Evolutionary conservation across 2,113 vertebrate genomes (phyloP), one percentile per base, ranked within the genome.

Genomic region (Chloroceryle aenea): DNA sequence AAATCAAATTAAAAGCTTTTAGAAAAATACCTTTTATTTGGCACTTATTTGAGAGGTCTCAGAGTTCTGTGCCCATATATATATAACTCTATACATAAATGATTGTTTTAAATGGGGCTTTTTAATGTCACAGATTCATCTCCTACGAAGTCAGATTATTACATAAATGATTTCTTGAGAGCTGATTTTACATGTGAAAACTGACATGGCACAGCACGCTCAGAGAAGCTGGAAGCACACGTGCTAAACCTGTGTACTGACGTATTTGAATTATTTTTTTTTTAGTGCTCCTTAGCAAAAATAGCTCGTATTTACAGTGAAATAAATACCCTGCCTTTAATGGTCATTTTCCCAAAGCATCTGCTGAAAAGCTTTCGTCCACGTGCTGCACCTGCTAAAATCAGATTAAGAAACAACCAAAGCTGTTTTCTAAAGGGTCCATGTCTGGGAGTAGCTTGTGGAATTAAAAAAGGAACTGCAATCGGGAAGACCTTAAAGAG

Each of bases 301-400:
- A 59, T 15, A 95, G 27, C 68, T 89, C 1, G 0, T 84, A 90
- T 92, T 90, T 94, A 92, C 53, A 92, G 73, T 53, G 80, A 96
- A 92, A 93, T 84, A 72, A 89, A 93, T 79, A 0, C 1, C 58
- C 66, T 87, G 73, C 76, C 53, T 96, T 94, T 96, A 96, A 89
- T 72, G 93, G 95, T 93, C 90, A 93, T 74, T 96, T 84, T 81
- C 62, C 48, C 36, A 93, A 93, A 93, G 93, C 69, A 48, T 90
- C 96, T 89, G 88, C 86, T 95, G 76, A 94, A 94, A 95, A 95
- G 88, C 88, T 93, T 95, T 94, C 25, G 29, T 88, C 86, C 93
- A 90, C 1, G 0, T 89, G 88, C 93, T 93, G 76, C 96, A 95
- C 95, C 96, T 97, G 96, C 95, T 96, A 90, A 97, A 96, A 95